phyloP scores from a whole-genome alignment of 1,140 invertebrate species.

The Eriocheir sinensis region DNA sequence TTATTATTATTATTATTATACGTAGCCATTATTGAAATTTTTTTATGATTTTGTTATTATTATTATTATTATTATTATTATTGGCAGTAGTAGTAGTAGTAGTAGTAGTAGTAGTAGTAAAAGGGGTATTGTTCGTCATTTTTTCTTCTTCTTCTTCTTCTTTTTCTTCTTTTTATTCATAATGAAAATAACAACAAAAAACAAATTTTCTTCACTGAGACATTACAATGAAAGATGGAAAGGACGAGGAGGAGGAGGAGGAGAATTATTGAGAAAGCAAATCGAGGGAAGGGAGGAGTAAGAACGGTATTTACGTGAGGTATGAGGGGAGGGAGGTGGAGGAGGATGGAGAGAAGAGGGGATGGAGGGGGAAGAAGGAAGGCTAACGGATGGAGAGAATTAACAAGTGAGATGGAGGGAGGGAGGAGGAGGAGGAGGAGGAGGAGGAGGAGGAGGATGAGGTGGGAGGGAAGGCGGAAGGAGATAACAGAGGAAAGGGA shows the following conservation, averaged over 20 bases:
- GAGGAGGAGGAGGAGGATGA: conserved; percentile 2
- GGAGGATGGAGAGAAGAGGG: background rate
- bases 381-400: background rate
- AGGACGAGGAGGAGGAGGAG: background rate
- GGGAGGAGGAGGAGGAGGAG: background rate
- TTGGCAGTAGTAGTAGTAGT: background rate
- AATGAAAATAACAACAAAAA: no score
- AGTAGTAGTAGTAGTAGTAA: no score
- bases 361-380: no score
- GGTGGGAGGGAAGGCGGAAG: background rate
- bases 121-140: no score
- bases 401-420: background rate
- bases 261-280: background rate
- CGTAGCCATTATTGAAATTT: background rate
- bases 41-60: background rate
- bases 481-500: background rate
- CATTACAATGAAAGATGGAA: no score
- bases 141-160: no score
- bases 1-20: background rate
- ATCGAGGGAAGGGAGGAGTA: background rate
- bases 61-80: background rate
- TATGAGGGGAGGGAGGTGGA: background rate
- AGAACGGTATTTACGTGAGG: background rate
- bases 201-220: no score
- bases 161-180: no score